phyloP scores from a whole-genome alignment of 1,140 invertebrate genomes.

The Leptinotarsa undecemlineata region DNA sequence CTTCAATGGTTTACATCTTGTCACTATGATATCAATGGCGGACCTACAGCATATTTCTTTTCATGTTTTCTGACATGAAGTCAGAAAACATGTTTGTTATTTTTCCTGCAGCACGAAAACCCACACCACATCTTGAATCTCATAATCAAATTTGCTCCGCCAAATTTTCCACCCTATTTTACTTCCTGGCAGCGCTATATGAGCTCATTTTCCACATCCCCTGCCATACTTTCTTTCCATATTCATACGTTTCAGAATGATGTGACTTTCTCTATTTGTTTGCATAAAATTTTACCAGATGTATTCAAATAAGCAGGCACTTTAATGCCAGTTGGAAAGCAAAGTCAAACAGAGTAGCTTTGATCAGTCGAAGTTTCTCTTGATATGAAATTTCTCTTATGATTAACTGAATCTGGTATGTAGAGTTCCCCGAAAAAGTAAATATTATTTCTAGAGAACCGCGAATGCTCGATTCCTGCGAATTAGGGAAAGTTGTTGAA shows the following conservation, averaged over 20 bases:
- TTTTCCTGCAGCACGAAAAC: no score
- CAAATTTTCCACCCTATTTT: background rate
- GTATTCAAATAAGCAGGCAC: conserved; percentile 24
- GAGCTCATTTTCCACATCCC: background rate
- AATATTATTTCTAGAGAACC: no score
- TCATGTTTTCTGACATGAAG: no score
- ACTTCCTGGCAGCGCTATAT: background rate
- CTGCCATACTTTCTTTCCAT: background rate
- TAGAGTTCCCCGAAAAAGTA: background rate
- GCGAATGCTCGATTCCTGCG: no score
- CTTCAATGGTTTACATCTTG: no score
- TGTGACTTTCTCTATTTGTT: conserved; percentile 12
- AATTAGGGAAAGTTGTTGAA: no score
- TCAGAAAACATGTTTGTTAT: no score
- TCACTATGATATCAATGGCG: no score
- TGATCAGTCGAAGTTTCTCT: conserved; percentile 17
- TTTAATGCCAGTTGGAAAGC: conserved; percentile 15
- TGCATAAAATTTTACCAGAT: conserved; percentile 24
- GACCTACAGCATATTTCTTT: no score
- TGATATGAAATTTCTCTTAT: background rate
- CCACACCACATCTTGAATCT: background rate
- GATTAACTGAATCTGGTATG: background rate
- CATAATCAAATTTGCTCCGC: background rate
- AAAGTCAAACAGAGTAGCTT: conserved; percentile 24
- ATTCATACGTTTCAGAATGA: background rate